A percentile compares a stretch with the other conserved stretches of the same genome.
Evolutionary conservation across 2,888 invertebrate genomes (phyloP).

Genomic region (Ctena decussata): DNA sequence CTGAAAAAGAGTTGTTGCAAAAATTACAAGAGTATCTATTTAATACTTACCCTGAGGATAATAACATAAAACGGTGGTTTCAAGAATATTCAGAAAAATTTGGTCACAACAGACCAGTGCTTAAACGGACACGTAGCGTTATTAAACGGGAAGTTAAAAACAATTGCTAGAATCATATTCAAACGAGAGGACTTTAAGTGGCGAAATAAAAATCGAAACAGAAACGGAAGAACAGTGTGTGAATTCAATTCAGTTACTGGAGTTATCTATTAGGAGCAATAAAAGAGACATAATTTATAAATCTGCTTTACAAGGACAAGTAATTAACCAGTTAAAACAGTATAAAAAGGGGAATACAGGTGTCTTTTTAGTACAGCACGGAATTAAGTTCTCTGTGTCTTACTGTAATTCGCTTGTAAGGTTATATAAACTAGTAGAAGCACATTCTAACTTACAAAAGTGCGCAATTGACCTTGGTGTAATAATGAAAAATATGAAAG

Average conservation of each 20-base stretch:
- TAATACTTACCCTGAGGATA: too few species aligned
- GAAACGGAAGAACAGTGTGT: neutral
- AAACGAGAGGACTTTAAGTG: neutral
- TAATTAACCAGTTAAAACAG: neutral
- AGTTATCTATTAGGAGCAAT: neutral
- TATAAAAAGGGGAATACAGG: neutral
- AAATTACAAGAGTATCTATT: too few species aligned
- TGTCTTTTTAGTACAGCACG: neutral
- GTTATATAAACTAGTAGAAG: neutral
- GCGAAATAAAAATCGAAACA: neutral
- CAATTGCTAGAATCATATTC: neutral
- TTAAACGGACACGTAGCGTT: neutral
- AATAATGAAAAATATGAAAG: neutral
- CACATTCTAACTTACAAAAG: neutral
- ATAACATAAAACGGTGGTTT: too few species aligned
- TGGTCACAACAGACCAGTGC: neutral
- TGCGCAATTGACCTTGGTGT: neutral
- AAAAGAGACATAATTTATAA: constrained; percentile 4
- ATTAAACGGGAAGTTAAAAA: neutral
- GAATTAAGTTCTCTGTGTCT: neutral
- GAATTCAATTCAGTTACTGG: neutral
- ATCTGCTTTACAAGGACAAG: neutral
- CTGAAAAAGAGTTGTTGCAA: too few species aligned
- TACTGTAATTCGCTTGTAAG: neutral
- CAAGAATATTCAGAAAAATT: too few species aligned